Evolutionary conservation across 2,113 vertebrate species (phyloP).

Genomic region (Forbesichthys papilliferus): DNA sequence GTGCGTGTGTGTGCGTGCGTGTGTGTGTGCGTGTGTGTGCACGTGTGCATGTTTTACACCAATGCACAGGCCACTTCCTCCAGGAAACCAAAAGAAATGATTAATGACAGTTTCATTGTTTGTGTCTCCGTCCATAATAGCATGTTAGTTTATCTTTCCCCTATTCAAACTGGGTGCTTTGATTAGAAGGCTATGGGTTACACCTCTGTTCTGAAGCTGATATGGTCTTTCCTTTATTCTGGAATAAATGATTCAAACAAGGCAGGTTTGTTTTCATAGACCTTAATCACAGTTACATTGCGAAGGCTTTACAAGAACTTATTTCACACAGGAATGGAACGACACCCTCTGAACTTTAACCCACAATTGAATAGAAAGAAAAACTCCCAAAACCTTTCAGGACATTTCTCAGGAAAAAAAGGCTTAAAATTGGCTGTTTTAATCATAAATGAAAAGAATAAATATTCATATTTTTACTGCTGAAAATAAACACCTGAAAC

Average conservation of each 20-base stretch:
- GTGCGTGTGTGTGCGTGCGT: conserved; percentile 28
- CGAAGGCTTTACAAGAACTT: no score
- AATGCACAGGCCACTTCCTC: conserved; percentile 59
- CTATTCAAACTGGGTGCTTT: conserved; percentile 41
- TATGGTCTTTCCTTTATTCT: neutral
- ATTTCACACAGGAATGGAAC: no score
- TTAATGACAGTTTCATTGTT: conserved; percentile 74
- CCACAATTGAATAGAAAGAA: no score
- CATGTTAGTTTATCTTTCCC: conserved; percentile 62
- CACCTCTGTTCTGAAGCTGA: neutral
- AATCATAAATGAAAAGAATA: no score
- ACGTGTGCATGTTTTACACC: conserved; percentile 35
- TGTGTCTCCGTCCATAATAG: conserved; percentile 58
- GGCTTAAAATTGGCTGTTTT: no score
- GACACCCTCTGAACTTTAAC: no score
- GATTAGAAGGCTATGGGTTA: conserved; percentile 46
- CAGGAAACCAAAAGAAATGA: conserved; percentile 73
- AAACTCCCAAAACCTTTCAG: no score
- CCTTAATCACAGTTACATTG: no score
- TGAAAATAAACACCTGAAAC: no score
- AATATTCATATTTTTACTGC: no score
- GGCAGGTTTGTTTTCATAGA: no score
- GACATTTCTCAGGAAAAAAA: no score
- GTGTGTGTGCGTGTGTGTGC: conserved; percentile 50
- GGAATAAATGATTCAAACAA: neutral